These are phyloP conservation scores for Menidia menidia DNA, from an alignment of 2,797 vertebrate species.

Conservation along the genomic window DNA sequence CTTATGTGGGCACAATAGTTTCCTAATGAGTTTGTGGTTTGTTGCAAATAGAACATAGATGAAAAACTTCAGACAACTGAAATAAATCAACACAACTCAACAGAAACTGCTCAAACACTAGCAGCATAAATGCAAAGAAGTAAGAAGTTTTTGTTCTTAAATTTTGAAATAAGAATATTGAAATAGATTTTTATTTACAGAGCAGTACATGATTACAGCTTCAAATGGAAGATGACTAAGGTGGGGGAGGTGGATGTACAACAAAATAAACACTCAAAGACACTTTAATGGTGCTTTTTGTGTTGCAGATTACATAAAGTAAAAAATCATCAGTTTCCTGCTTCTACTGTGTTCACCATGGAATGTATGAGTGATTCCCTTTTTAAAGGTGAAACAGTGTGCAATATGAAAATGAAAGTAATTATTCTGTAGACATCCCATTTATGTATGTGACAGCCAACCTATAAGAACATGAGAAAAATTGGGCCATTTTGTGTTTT, in stretches of 20 bases:
- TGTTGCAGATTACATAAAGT: conserved; percentile 30
- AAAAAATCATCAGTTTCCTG: conserved; percentile 4
- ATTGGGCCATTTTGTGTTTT: conserved; percentile 61
- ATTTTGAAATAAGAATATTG: conserved; percentile 18
- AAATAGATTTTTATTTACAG: conserved; percentile 52
- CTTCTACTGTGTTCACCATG: neutral
- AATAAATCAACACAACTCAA: conserved; percentile 13
- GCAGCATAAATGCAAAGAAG: conserved; percentile 23
- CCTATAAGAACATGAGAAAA: conserved; percentile 57
- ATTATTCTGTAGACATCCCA: conserved; percentile 15
- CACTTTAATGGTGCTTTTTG: conserved; percentile 32
- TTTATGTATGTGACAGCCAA: conserved; percentile 6
- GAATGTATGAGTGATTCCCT: neutral
- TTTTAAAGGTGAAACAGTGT: conserved; percentile 1
- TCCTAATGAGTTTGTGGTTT: neutral
- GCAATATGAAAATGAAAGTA: neutral
- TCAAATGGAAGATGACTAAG: conserved; percentile 60
- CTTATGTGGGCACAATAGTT: neutral
- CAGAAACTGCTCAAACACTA: conserved; percentile 3
- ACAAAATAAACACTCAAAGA: conserved; percentile 47
- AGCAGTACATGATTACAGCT: conserved; percentile 59
- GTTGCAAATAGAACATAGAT: no score
- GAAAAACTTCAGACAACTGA: neutral
- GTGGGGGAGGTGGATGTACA: conserved; percentile 31
- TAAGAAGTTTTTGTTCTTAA: conserved; percentile 33